Base-by-base conservation (phyloP, 2,797 vertebrate species). In the Gadopsis bispinosus region DNA sequence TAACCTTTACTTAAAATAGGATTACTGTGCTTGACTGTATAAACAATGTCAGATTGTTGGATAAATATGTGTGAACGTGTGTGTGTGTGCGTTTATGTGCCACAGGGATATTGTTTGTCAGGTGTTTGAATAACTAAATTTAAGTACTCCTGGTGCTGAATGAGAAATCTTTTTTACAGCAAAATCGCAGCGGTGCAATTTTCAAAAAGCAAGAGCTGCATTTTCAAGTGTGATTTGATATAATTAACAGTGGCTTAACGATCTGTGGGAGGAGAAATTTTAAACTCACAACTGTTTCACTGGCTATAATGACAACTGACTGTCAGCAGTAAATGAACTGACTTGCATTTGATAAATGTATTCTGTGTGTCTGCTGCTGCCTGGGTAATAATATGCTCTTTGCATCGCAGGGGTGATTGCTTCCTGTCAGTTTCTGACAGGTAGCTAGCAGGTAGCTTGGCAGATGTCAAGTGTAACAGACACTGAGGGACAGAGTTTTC, bases 401-500 rank as follows among this genome's bases (percentile, higher is more conserved):
- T 65, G 19, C 17, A 14, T 35, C 19, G 48, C 2, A 13, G 12
- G 31, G 58, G 55, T 31, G 71, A 48, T 48, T 50, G 39, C 55
- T 20, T 81, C 59, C 43, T 17, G 17, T 69, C 76, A 69, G 1
- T 58, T 62, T 77, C 59, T 83, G 77, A 80, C 85, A 88, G 75
- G 67, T 16, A 51, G 73, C 50, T 58, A 60, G 47, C n/a, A 75
- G 64, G 17, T 47, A 62, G 29, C 63, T 73, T 26, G 8, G 47
- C 37, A 43, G 79, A 43, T 61, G 58, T 69, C 26, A 22, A 43
- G 26, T 39, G 19, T 39, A 61, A 70, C 53, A 76, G 67, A 80
- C 71, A 50, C 43, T 69, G 61, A 68, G 33, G 37, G 51, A 73
- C 31, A 22, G 67, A 61, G 51, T 62, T 39, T 39, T 69, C 60